Base-by-base conservation (phyloP, 2,113 vertebrate species). In the Platysternon megacephalum region DNA sequence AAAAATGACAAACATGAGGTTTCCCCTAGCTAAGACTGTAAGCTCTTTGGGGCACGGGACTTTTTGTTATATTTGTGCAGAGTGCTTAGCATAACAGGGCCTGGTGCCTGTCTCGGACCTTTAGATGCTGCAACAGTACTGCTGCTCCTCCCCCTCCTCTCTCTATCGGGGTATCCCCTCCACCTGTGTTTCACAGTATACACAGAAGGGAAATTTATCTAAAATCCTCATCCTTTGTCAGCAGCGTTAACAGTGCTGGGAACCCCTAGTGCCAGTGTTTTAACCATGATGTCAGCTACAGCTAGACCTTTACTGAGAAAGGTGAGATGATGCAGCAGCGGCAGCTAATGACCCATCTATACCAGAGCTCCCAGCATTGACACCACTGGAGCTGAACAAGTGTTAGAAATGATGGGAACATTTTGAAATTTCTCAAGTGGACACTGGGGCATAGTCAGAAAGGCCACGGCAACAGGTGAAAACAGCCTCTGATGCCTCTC, bases 101-200 rank as follows among this genome's bases (percentile, higher is more conserved):
- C 35, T n/a, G 39, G 42, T 76, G 24, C 22, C 72, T 13, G 42
- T 44, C 32, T 46, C 58, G 52, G 26, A 53, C 1, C 5, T 17
- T 79, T 24, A 0, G 3, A 49, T 68, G 28, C 55, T 29, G 26
- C 5, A 2, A 0, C 6, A 12, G 16, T 52, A 3, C 44, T 29
- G 28, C 8, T 51, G 2, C 55, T 26, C 32, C 14, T 11, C 65
- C 8, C 11, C 1, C n/a, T 4, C 29, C 0, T 1, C 24, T 79
- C 4, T 14, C 6, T 78, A 28, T 46, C 24, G 17, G 29, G 2
- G 0, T 35, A 32, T 32, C 1, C 7, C 78, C 42, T 55, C 29
- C 52, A 16, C 6, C 12, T 12, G 5, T 1, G 2, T 24, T n/a
- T 2, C 8, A 10, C 0, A 1, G 14, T 1, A 4, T 7, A 1